Evolutionary conservation across 2,888 invertebrate species (phyloP).

Genomic region (Blera fallax): DNA sequence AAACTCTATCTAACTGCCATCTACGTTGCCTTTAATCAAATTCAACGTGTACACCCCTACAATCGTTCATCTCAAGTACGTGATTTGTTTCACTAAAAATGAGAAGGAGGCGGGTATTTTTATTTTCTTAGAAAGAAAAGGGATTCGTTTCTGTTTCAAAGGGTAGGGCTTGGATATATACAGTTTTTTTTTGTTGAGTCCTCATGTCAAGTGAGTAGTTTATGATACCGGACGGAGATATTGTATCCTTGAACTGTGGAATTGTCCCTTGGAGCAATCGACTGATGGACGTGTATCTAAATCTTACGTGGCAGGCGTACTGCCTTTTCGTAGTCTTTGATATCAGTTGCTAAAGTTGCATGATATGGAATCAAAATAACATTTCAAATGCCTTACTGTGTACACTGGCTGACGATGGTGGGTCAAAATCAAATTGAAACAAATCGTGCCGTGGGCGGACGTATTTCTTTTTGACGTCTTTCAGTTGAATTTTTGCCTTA

Average conservation of each 20-base stretch:
- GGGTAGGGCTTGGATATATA: conserved; percentile 2
- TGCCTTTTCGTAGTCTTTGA: conserved; percentile 15
- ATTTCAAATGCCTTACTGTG: background rate
- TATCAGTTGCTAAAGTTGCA: background rate
- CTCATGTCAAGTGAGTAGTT: conserved; percentile 59
- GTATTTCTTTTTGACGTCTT: background rate
- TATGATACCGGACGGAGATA: conserved; percentile 55
- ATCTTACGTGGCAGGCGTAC: conserved; percentile 45
- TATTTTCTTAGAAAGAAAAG: background rate
- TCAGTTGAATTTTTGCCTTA: too few species aligned
- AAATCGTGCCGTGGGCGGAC: background rate
- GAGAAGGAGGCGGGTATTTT: background rate
- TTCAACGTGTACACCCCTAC: conserved; percentile 56
- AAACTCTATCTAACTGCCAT: conserved; percentile 51
- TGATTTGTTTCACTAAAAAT: conserved; percentile 63
- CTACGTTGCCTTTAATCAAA: conserved; percentile 64
- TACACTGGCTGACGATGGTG: too few species aligned
- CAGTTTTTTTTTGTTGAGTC: conserved; percentile 22
- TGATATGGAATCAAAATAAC: background rate
- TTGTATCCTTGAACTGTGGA: conserved; percentile 46
- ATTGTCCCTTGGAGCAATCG: conserved; percentile 54
- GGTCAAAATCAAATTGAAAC: background rate
- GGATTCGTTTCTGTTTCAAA: conserved; percentile 20
- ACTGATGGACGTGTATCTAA: conserved; percentile 60
- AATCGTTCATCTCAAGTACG: conserved; percentile 65